Evolutionary conservation across 2,797 vertebrate species (phyloP), one percentile per base, ranked within the genome.

Genomic region (Nannoperca australis): DNA sequence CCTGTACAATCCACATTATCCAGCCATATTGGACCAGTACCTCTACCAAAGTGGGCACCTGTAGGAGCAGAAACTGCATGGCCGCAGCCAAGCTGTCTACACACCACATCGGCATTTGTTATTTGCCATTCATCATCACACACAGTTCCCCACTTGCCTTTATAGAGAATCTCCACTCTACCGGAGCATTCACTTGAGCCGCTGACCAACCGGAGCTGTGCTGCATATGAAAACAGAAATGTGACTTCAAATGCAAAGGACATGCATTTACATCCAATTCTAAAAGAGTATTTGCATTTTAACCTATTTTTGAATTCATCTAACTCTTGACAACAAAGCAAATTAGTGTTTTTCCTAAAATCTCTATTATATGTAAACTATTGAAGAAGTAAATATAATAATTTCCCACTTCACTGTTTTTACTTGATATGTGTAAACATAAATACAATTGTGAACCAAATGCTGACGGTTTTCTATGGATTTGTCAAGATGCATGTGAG

Each of bases 11-110:
- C 64, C 58, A 94, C 90, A 22, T 94, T 85, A 64, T 94, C 92
- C 74, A 93, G 69, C 94, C 94, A 95, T 76, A 94, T 92, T 3
- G 88, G 92, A 53, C 94, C 94, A 2, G 13, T 59, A 22, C 94
- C 93, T 73, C 68, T 30, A 13, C 94, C 94, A 50, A 91, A 95
- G 71, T 91, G 87, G 34, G 92, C 90, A 49, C 63, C 84, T 3
- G 0, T 0, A 1, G 84, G 88, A n/a, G 86, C 90, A 12, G 82
- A 84, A 22, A 94, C 22, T 0, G 92, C 91, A 47, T 83, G 88
- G 22, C 91, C 92, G 0, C 94, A 95, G 30, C 81, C 93, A 8
- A 94, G 58, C 64, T 95, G 92, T 61, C 75, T 81, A n/a, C 94
- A 95, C 5, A 94, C 91, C 36, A 95, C 93, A 34, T 85, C 68